A percentile compares a stretch with the other conserved stretches of the same genome.
Conservation (phyloP, 2,888 invertebrate species). For the Tenodera sinensis region DNA sequence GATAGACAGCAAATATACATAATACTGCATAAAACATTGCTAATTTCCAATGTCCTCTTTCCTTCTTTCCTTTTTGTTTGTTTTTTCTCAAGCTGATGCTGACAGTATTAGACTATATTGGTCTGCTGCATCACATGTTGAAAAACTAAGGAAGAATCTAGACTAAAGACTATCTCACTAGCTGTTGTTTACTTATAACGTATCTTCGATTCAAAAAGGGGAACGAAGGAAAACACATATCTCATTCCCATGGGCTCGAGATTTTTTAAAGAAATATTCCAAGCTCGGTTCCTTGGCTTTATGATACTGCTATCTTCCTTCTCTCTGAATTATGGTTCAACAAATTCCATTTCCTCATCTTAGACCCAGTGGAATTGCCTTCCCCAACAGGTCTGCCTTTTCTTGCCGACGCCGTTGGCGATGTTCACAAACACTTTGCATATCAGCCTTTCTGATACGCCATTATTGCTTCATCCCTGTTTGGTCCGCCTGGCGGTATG, state of each 20-base stretch:
- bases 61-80: not conserved
- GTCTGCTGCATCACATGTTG: not conserved
- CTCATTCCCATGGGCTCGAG: not conserved
- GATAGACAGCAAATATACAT: no score
- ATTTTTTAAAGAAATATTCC: not conserved
- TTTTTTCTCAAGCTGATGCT: not conserved
- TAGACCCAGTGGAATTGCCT: not conserved
- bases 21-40: no score
- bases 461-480: not conserved
- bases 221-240: not conserved
- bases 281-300: not conserved
- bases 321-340: not conserved
- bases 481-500: not conserved
- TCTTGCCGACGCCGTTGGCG: not conserved
- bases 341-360: not conserved
- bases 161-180: not conserved
- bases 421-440: not conserved
- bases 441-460: not conserved
- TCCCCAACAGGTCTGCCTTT: not conserved
- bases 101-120: no score
- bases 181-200: not conserved
- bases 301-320: not conserved
- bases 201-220: not conserved
- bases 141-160: not conserved
- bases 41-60: no score